Evolutionary conservation across 1,140 invertebrate genomes (phyloP).

Genomic region (Platyscapa corneri): DNA sequence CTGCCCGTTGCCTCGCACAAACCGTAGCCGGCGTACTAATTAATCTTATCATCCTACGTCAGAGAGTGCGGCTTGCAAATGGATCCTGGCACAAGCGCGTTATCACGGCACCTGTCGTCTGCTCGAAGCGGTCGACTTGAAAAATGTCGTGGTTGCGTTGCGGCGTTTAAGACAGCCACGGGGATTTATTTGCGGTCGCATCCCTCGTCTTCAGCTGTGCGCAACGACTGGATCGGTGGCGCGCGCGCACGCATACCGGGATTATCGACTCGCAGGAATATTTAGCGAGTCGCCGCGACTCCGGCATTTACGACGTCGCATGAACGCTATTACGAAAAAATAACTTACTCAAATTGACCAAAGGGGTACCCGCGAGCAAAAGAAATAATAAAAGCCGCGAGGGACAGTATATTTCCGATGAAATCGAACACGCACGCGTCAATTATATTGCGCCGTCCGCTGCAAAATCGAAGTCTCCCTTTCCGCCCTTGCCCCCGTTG

Average conservation of each 20-base stretch:
- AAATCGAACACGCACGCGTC: constrained; percentile 45
- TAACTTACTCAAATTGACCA: constrained; percentile 42
- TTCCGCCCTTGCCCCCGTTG: not conserved
- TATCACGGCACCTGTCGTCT: no score
- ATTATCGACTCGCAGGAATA: constrained; percentile 26
- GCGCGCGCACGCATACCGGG: not conserved
- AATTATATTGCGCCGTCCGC: constrained; percentile 13
- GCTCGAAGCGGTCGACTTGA: no score
- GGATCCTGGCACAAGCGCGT: no score
- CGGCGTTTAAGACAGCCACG: no score
- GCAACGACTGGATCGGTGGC: not conserved
- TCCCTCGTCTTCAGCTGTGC: no score
- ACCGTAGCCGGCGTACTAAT: no score
- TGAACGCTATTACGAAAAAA: constrained; percentile 37
- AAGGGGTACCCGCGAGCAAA: constrained; percentile 34
- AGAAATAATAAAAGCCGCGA: constrained; percentile 39
- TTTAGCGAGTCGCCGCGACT: not conserved
- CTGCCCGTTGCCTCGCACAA: no score
- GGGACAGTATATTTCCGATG: constrained; percentile 51
- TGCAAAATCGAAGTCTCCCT: constrained; percentile 7
- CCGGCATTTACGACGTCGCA: constrained; percentile 14
- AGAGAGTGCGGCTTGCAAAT: no score
- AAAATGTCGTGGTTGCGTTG: no score
- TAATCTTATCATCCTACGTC: no score
- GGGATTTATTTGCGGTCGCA: no score